Conservation (phyloP, 2,797 vertebrate species). For the Rachycentron canadum region DNA sequence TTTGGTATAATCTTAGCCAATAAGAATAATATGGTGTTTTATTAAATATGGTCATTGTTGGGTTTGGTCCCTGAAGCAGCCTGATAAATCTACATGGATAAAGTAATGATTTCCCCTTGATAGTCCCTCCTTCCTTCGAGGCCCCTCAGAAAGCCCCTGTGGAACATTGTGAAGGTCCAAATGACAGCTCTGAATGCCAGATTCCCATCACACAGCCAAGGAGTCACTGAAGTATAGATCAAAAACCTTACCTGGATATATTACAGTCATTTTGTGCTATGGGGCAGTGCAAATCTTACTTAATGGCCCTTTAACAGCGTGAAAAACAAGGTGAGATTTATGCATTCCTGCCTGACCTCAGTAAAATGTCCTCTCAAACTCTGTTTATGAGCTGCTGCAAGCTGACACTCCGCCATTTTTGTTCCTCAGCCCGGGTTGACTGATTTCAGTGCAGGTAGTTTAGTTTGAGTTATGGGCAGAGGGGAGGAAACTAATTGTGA, state of each 20-base stretch:
- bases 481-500: conserved; percentile 21
- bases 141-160: neutral
- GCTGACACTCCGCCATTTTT: conserved; percentile 1
- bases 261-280: conserved; percentile 8
- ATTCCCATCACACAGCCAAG: neutral
- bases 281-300: conserved; percentile 35
- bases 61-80: neutral
- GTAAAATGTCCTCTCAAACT: conserved; percentile 15
- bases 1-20: neutral
- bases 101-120: neutral
- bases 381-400: neutral
- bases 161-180: neutral
- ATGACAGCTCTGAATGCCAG: neutral
- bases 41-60: neutral
- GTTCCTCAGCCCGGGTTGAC: conserved; percentile 5
- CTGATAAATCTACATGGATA: neutral
- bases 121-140: neutral
- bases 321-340: conserved; percentile 49
- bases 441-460: conserved; percentile 35
- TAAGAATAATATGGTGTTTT: neutral
- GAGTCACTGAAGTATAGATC: conserved; percentile 29
- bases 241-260: conserved; percentile 13
- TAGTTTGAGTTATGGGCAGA: conserved; percentile 35
- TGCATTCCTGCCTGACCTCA: conserved; percentile 4
- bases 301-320: conserved; percentile 34